A percentile compares a stretch with the other conserved stretches of the same genome.
Conservation (phyloP, 2,113 vertebrate species). For the Heterotis niloticus region DNA sequence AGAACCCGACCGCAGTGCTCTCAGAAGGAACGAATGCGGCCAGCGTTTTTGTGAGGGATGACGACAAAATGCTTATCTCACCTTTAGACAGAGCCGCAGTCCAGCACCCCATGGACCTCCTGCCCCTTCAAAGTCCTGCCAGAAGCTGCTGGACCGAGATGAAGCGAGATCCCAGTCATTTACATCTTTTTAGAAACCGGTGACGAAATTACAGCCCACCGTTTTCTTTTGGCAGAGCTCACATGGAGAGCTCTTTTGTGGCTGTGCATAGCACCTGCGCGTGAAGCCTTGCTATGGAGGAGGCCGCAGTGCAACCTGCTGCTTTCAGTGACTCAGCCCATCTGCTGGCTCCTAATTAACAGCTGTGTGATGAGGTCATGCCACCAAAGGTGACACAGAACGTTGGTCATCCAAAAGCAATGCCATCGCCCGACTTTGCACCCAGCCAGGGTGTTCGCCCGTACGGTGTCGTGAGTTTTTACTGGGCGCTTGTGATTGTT, state of each 20-base stretch:
- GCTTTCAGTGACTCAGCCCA: slow-evolving; percentile 16
- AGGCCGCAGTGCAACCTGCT: neutral
- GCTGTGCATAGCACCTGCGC: slow-evolving; percentile 1
- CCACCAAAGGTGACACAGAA: slow-evolving; percentile 7
- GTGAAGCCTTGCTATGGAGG: slow-evolving; percentile 12
- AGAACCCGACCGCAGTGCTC: neutral
- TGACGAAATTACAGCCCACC: slow-evolving; percentile 12
- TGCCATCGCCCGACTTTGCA: neutral
- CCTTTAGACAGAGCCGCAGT: neutral
- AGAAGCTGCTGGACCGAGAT: neutral
- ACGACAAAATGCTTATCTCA: neutral
- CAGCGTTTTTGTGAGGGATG: neutral
- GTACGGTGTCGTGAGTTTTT: neutral
- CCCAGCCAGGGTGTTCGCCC: neutral
- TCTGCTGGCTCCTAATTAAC: slow-evolving; percentile 20
- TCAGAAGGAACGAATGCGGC: neutral
- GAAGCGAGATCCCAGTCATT: slow-evolving; percentile 7
- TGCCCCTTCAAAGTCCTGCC: neutral
- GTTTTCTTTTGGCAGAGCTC: neutral
- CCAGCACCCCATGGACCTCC: neutral
- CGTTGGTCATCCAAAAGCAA: slow-evolving; percentile 13
- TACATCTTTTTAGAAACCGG: slow-evolving; percentile 21
- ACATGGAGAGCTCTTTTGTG: neutral
- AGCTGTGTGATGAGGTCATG: slow-evolving; percentile 15
- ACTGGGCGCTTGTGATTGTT: neutral